Base-by-base conservation (phyloP, 2,888 invertebrate species). In the Nephrotoma flavescens region DNA sequence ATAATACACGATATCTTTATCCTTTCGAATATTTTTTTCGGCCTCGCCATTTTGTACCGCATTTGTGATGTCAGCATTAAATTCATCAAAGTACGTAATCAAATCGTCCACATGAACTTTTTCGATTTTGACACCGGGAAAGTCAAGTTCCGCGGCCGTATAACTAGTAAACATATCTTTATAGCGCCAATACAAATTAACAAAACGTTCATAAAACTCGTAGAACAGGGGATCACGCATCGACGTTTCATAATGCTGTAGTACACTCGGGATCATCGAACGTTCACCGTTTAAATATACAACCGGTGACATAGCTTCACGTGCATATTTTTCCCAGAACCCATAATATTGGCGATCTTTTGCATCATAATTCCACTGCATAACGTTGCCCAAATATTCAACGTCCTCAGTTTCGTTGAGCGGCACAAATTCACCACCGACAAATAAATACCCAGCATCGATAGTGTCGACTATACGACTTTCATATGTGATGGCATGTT, bases 141-240 rank as follows among this genome's bases (percentile, higher is more conserved):
- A 94, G 88, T 92, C 89, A 6, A 94, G 90, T 87, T 95, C 93
- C n/a, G 94, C 93, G 86, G 91, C 92, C 0, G 92, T 93, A 92
- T 96, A 96, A n/a, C 92, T 91, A 12, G 93, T 92, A 86, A 95
- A 91, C 88, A 92, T 92, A 88, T 91, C 89, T 89, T 95, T 95
- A 92, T 94, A 95, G 85, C 94, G 92, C 88, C 92, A 91, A 89
- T 94, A 93, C 85, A 93, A 92, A 87, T 93, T 90, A 86, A 93
- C 89, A 88, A 95, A 92, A 87, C 94, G 93, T 90, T 95, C 94
- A 90, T 94, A 94, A 87, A 95, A 91, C 88, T 93, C 93, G 90
- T 94, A 96, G 93, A 95, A 95, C 84, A 95, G 92, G 31, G 96
- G 96, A 90, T 96, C 96, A 88, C 95, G 94, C 88, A 95, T 91